Evolutionary conservation across 2,113 vertebrate species (phyloP).

Genomic region (Callipepla californica): DNA sequence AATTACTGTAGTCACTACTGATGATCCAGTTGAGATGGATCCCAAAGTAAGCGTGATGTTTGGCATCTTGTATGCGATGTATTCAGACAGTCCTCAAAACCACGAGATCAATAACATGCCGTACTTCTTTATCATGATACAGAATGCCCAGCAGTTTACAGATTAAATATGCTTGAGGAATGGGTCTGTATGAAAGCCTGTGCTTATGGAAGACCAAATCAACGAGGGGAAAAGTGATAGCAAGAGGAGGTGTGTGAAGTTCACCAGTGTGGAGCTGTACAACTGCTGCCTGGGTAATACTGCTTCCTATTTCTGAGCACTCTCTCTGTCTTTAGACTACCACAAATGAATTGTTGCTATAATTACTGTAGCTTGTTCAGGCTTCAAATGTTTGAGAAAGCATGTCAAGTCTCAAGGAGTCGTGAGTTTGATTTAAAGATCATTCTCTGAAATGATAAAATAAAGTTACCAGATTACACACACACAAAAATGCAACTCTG

Average conservation of each 20-base stretch:
- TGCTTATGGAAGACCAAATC: not conserved
- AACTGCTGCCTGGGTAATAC: not conserved
- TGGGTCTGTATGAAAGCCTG: not conserved
- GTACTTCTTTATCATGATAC: not conserved
- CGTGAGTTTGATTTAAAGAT: not conserved
- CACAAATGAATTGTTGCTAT: not conserved
- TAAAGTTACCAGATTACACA: not conserved
- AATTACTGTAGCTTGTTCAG: not conserved
- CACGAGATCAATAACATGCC: not conserved
- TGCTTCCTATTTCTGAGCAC: not conserved
- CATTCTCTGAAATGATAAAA: not conserved
- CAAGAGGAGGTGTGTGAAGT: not conserved
- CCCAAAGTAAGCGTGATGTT: not conserved
- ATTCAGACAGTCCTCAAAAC: not conserved
- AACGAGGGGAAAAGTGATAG: not conserved
- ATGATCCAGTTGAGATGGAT: not conserved
- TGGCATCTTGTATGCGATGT: not conserved
- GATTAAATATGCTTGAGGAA: not conserved
- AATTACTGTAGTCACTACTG: not conserved
- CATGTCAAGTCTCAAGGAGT: not conserved
- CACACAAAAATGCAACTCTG: not conserved
- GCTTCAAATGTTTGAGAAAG: not conserved
- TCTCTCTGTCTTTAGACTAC: not conserved
- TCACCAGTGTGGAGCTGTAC: not conserved
- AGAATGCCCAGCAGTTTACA: not conserved